Evolutionary conservation across 2,888 invertebrate genomes (phyloP).

Genomic region (Pyrocoelia pectoralis): DNA sequence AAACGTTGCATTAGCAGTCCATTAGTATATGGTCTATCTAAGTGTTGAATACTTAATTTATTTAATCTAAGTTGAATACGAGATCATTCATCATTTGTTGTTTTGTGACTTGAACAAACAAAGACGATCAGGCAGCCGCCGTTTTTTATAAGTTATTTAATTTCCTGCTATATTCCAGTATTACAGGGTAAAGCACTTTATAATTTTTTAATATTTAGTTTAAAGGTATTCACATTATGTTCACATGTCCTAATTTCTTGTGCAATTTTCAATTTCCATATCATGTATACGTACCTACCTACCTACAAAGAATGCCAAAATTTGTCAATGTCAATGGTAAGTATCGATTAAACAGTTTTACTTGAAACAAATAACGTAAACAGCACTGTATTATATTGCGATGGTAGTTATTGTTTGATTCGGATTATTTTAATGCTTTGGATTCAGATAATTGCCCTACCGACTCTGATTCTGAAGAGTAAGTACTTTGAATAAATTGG

Average conservation of each 20-base stretch:
- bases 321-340: constrained; percentile 3
- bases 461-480: constrained; percentile 4
- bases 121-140: too few relatives aligned
- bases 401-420: constrained; percentile 8
- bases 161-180: background rate
- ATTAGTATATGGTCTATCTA: too few relatives aligned
- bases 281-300: too few relatives aligned
- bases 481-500: too few relatives aligned
- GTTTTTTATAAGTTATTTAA: too few relatives aligned
- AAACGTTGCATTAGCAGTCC: too few relatives aligned
- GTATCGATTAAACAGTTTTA: background rate
- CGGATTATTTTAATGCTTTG: constrained; percentile 3
- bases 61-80: too few relatives aligned
- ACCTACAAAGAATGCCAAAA: background rate
- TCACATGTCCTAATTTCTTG: constrained; percentile 5
- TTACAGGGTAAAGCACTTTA: background rate
- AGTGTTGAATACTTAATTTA: too few relatives aligned
- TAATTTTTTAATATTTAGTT: background rate
- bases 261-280: background rate
- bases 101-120: too few relatives aligned
- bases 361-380: constrained; percentile 5
- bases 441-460: background rate
- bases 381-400: background rate
- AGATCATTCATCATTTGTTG: too few relatives aligned
- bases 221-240: background rate